Evolutionary conservation across 1,140 invertebrate species (phyloP), one percentile per base, ranked within the genome.

Genomic region (Brachionus rotundiformis): DNA sequence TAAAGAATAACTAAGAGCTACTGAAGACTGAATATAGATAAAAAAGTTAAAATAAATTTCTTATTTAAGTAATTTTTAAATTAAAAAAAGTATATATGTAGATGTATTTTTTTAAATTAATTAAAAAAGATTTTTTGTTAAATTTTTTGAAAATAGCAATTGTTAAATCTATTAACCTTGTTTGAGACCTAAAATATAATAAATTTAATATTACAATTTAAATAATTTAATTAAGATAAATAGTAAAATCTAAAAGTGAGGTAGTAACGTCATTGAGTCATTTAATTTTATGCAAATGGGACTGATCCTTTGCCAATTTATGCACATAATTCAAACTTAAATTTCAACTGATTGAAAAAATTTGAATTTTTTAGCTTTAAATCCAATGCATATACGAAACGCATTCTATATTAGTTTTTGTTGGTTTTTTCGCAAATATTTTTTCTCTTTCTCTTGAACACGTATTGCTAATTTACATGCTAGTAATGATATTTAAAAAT

Each of bases 401-500:
- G 63, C 63, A 68, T 68, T 39, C 33, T 68, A 33, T 33, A 8
- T 68, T 33, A 36, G 10, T 27, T 63, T 13, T 10, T 29, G 29
- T 68, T 36, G 29, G 16, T 68, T 68, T 68, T 68, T 68, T 68
- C 31, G 63, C 31, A 68, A 68, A 68, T 68, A 68, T 68, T 68
- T 68, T 68, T 68, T 11, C 63, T 68, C 63, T 68, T 68, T 68
- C n/a, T 36, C 19, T 73, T 73, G 68, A 73, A 73, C 68, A 73
- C 68, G 68, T 73, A 73, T 73, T 73, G 36, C 68, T 73, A 44
- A 73, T 73, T 73, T 73, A 73, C 68, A 73, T 73, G 68, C 68
- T 73, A 47, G 33, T 44, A 44, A 73, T 73, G 16, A 68, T 19
- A 33, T 68, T 36, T 68, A 3, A 19, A 33, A 33, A n/a, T 68